Conservation (phyloP, 2,888 invertebrate genomes). For the Lordiphosa andalusiaca region DNA sequence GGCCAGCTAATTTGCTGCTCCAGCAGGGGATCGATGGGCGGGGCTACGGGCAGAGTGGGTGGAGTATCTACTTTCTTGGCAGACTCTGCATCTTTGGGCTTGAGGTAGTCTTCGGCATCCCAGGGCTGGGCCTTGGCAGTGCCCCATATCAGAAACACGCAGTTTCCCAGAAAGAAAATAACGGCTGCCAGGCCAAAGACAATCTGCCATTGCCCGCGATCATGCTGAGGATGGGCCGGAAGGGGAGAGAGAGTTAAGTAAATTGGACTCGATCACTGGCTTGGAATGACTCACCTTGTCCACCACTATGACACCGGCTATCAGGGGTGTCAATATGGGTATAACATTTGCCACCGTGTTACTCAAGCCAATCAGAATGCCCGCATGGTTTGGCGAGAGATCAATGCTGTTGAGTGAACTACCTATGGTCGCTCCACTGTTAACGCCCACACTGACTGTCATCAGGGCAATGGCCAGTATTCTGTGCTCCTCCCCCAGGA, state of each 20-base stretch:
- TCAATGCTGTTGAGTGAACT: slow-evolving; percentile 83
- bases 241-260: neutral
- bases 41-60: slow-evolving; percentile 20
- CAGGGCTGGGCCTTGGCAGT: slow-evolving; percentile 85
- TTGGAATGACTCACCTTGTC: slow-evolving; percentile 59
- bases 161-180: slow-evolving; percentile 85
- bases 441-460: slow-evolving; percentile 82
- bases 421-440: slow-evolving; percentile 79
- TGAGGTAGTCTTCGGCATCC: slow-evolving; percentile 83
- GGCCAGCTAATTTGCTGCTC: slow-evolving; percentile 50
- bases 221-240: slow-evolving; percentile 56
- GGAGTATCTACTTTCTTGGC: neutral
- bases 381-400: slow-evolving; percentile 85
- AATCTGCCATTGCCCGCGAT: slow-evolving; percentile 85
- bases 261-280: neutral
- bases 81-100: slow-evolving; percentile 53
- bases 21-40: slow-evolving; percentile 55
- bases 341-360: slow-evolving; percentile 83
- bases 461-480: slow-evolving; percentile 81
- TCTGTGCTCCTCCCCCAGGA: slow-evolving; percentile 78
- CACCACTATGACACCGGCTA: slow-evolving; percentile 82
- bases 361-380: slow-evolving; percentile 85
- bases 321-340: slow-evolving; percentile 84
- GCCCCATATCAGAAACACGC: slow-evolving; percentile 86
- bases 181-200: slow-evolving; percentile 87